Conservation (phyloP, 2,888 invertebrate genomes). For the Ennomos fuscantarius region DNA sequence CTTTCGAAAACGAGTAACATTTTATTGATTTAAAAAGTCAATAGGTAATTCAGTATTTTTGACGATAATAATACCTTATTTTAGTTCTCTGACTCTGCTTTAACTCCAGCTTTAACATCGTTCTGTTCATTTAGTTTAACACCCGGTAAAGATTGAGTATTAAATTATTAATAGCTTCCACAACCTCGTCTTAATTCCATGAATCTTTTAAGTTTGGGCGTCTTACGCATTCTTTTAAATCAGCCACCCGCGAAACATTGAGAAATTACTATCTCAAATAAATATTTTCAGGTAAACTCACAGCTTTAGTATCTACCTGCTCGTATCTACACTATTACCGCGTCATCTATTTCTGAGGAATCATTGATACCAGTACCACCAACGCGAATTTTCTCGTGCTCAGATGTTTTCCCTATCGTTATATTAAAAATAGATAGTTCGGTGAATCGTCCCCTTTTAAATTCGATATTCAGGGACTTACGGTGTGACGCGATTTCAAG, state of each 20-base stretch:
- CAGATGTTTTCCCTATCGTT: constrained; percentile 35
- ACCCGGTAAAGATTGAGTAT: constrained; percentile 3
- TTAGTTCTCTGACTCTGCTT: background rate
- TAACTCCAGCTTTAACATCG: background rate
- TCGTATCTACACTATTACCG: constrained; percentile 33
- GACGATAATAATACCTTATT: background rate
- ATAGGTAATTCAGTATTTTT: too few species aligned
- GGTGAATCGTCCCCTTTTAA: constrained; percentile 49
- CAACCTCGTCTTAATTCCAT: constrained; percentile 12
- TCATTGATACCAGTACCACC: constrained; percentile 40
- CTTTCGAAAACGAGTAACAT: too few species aligned
- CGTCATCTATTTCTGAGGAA: constrained; percentile 45
- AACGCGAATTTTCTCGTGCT: constrained; percentile 37
- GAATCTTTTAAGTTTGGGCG: constrained; percentile 12
- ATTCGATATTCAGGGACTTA: constrained; percentile 37
- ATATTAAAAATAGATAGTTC: constrained; percentile 55
- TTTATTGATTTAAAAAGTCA: too few species aligned
- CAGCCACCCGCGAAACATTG: constrained; percentile 18
- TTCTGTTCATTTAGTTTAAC: constrained; percentile 1
- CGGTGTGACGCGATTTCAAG: constrained; percentile 52
- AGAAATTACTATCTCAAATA: constrained; percentile 17
- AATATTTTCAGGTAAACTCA: constrained; percentile 37
- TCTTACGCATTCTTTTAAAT: constrained; percentile 19
- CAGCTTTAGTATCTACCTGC: constrained; percentile 22
- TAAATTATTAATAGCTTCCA: constrained; percentile 10